These are phyloP conservation scores for Chaetodon trifasciatus DNA, from an alignment of 2,797 vertebrate genomes.

Conservation along the genomic window DNA sequence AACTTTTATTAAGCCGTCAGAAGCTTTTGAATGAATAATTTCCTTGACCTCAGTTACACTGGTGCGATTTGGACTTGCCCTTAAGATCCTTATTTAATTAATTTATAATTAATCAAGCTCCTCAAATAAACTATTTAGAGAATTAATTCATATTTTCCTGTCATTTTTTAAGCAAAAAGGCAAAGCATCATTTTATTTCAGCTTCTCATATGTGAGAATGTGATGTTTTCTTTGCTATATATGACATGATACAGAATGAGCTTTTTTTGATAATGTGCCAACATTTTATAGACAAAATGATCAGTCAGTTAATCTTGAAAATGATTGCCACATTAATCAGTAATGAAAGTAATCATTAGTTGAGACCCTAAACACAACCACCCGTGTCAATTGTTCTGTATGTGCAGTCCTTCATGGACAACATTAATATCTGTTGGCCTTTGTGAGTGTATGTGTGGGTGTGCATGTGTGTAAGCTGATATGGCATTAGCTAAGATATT, in stretches of 20 bases:
- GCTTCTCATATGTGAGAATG: not conserved
- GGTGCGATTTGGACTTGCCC: too few species aligned
- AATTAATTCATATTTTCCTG: not conserved
- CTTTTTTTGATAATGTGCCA: not conserved
- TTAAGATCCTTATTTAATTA: too few species aligned
- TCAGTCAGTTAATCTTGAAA: too few species aligned
- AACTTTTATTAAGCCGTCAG: too few species aligned
- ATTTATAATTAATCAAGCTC: too few species aligned
- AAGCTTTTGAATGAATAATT: too few species aligned
- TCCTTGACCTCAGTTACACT: too few species aligned
- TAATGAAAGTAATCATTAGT: too few species aligned
- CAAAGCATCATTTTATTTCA: not conserved
- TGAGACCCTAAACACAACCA: not conserved
- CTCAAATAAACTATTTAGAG: not conserved
- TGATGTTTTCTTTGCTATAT: too few species aligned
- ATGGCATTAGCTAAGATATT: slow-evolving; percentile 25
- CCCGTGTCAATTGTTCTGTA: not conserved
- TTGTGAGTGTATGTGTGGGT: not conserved
- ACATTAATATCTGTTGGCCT: not conserved
- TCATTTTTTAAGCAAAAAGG: not conserved
- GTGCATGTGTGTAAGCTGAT: slow-evolving; percentile 38
- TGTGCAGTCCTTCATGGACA: not conserved
- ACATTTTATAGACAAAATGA: not conserved
- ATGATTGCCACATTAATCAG: not conserved
- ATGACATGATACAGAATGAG: not conserved